Base-by-base conservation (phyloP, 2,113 vertebrate genomes). In the Oxyura jamaicensis region DNA sequence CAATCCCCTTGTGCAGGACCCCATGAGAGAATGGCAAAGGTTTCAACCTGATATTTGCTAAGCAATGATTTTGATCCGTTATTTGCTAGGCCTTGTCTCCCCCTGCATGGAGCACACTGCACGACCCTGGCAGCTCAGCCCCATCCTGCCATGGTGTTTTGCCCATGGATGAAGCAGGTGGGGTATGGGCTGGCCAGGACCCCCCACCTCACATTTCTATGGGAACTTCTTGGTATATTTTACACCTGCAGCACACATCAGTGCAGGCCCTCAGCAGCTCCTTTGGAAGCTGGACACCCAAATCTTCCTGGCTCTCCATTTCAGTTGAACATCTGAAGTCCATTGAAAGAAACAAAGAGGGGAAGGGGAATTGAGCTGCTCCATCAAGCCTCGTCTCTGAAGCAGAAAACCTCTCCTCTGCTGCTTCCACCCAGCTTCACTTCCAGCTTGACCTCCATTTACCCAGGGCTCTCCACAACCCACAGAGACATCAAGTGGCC, bases 401-500 rank as follows among this genome's bases (percentile, higher is more conserved):
- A 29, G 33, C 13, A 50, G 13, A 50, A 58, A 65, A 3, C 12
- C 42, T 3, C 8, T 1, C 31, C 8, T 0, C 44, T 31, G 67
- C 67, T 85, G 75, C 78, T 63, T 50, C 71, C n/a, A 29, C 6
- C 15, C 75, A 59, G 56, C 66, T 62, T 46, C 56, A 11, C 20
- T 3, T 25, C 46, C 81, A 68, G 31, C 46, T 17, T 6, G 39
- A 84, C 48, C 60, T 68, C 56, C 33, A 1, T 31, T 59, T 53
- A 68, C 21, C 46, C 58, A 21, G 4, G 0, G 3, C 29, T 88
- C 93, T 84, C 17, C 66, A 5, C 80, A 81, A 41, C 69, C 86
- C 90, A 76, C 80, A 93, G 96, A 90, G 95, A 95, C 95, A 95
- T 73, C 96, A 76, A 89, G 93, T 50, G 95, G 96, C 62, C 66